Base-by-base conservation (phyloP, 2,113 vertebrate species). In the Urocitellus parryii region DNA sequence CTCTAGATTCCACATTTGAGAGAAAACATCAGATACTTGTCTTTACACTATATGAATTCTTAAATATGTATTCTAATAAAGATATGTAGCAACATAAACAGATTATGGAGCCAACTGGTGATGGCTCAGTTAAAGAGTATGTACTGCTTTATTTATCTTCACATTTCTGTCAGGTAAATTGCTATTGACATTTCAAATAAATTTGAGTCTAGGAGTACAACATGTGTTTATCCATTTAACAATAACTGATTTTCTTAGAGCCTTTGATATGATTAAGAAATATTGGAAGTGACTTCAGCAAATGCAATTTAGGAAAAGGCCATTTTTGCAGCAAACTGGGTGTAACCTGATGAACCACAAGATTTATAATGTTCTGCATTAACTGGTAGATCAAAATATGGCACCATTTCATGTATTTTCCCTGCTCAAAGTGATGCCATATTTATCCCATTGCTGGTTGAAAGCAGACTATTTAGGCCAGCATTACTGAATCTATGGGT, bases 161-260 rank as follows among this genome's bases (percentile, higher is more conserved):
- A 84, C n/a, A 70, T 42, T 88, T 91, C 65, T 79, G 8, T 76
- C 65, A 83, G 72, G 77, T 51, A 68, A 89, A 83, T 76, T 82
- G 63, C 39, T 79, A 86, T 61, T 86, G 83, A 86, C 68, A 82
- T 96, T 95, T 96, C 32, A 82, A 45, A 39, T 22, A 90, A 93
- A 91, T 83, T 77, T 91, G 79, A 89, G 22, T 82, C 70, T 65
- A 90, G 72, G 63, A 79, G 9, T 85, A 78, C 86, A 91, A 51
- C 27, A n/a, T 37, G n/a, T 61, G 45, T 73, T 88, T 73, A 74
- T 32, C 22, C 45, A 86, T 65, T 72, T 77, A 90, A 70, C 56
- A 90, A 90, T n/a, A 96, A 95, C 17, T 74, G 79, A 58, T 53
- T 81, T 93, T 58, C 72, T 87, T 70, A 81, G 48, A 61, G 45